Evolutionary conservation across 2,113 vertebrate genomes (phyloP), one percentile per base, ranked within the genome.

Genomic region (Oryzias curvinotus): DNA sequence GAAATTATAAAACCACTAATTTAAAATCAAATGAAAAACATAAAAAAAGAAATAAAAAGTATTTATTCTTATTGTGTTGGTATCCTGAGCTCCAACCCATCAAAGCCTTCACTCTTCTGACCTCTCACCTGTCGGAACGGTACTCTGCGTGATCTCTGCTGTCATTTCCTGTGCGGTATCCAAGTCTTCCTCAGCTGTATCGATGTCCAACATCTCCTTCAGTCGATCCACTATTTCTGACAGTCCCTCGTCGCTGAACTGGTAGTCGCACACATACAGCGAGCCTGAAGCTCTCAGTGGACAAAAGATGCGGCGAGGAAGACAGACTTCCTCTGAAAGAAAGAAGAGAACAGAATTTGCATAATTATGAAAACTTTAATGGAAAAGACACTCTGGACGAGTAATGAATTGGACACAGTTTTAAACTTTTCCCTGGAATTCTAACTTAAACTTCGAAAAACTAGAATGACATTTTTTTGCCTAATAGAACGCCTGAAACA

Each of bases 141-240:
- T 36, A 12, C 44, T 57, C 18, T 73, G 50, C 6, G 0, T 4
- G 42, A 71, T 21, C 53, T 83, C 71, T n/a, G 63, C 59, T 4
- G 48, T 49, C 7, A 41, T 41, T 54, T 92, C 92, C 75, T 86
- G 77, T 14, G 52, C 82, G 21, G 69, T 68, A 19, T 90, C 87
- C 17, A 93, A 73, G 45, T 89, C 80, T 41, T 82, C 73, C 48
- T 88, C 73, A 0, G 55, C 17, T 1, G 65, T 71, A 2, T 90
- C 82, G 0, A 86, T 72, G 65, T 91, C 90, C 63, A 93, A 72
- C 86, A 92, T 91, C 85, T 93, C 92, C 52, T 86, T 91, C 28
- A 92, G 62, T 52, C 89, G 74, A 42, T 91, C 91, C 0, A 62
- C 83, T 52, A 91, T 81, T 21, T 91, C 91, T 5, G 75, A 57